Conservation (phyloP, 2,797 vertebrate genomes). For the Apogon hyalosoma region DNA sequence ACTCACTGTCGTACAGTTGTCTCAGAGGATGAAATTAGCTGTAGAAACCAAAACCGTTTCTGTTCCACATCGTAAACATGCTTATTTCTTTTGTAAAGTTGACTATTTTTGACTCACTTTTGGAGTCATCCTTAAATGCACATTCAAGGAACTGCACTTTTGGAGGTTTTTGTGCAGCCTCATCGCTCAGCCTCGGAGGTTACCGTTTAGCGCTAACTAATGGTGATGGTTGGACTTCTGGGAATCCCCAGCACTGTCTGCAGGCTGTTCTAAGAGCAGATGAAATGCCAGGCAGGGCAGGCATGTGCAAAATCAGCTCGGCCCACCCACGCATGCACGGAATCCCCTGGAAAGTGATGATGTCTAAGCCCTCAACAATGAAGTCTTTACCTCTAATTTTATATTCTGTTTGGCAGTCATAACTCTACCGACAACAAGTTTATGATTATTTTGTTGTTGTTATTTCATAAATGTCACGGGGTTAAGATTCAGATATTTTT, state of each 20-base stretch:
- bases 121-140: too few species aligned
- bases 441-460: slow-evolving; percentile 4
- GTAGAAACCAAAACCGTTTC: too few species aligned
- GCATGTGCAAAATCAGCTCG: slow-evolving; percentile 49
- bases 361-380: slow-evolving; percentile 19
- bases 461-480: neutral
- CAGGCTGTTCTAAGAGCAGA: slow-evolving; percentile 45
- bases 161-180: too few species aligned
- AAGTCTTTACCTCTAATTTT: slow-evolving; percentile 8
- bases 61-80: too few species aligned
- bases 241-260: slow-evolving; percentile 41
- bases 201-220: neutral
- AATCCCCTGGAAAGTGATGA: slow-evolving; percentile 17
- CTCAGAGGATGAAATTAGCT: too few species aligned
- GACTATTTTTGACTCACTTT: too few species aligned
- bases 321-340: slow-evolving; percentile 22
- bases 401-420: neutral
- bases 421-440: neutral
- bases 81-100: too few species aligned
- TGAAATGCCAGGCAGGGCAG: slow-evolving; percentile 43
- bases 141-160: too few species aligned
- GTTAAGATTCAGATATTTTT: too few species aligned
- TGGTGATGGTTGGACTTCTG: slow-evolving; percentile 12
- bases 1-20: too few species aligned
- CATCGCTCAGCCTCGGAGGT: too few species aligned